Conservation (phyloP, 2,888 invertebrate genomes). For the Sminthurides aquaticus region DNA sequence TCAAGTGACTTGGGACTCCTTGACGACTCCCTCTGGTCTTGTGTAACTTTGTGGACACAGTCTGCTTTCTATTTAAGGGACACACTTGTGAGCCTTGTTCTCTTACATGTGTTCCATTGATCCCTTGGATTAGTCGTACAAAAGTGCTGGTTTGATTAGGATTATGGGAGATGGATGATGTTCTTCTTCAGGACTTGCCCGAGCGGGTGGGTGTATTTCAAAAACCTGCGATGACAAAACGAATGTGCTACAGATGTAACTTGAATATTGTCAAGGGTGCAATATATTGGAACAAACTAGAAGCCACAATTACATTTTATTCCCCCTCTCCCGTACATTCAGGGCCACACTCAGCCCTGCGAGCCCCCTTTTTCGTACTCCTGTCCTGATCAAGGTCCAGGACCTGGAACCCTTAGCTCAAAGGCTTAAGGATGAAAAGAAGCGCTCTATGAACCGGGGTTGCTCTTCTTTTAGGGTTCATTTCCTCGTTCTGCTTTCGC, state of each 20-base stretch:
- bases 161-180: neutral
- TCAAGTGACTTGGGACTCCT: neutral
- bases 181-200: too few relatives aligned
- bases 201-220: too few relatives aligned
- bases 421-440: too few relatives aligned
- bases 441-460: too few relatives aligned
- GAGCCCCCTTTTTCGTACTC: too few relatives aligned
- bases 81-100: neutral
- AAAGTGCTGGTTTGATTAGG: neutral
- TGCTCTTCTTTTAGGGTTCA: too few relatives aligned
- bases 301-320: neutral
- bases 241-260: neutral
- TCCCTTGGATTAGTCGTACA: neutral
- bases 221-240: neutral
- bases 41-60: neutral
- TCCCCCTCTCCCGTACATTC: neutral
- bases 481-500: too few relatives aligned
- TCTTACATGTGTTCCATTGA: neutral
- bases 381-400: too few relatives aligned
- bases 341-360: too few relatives aligned
- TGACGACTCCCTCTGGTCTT: neutral
- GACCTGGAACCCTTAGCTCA: too few relatives aligned
- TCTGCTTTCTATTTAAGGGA: neutral
- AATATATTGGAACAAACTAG: neutral
- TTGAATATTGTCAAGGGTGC: neutral